Evolutionary conservation across 1,140 invertebrate genomes (phyloP).

Genomic region (Sipha flava): DNA sequence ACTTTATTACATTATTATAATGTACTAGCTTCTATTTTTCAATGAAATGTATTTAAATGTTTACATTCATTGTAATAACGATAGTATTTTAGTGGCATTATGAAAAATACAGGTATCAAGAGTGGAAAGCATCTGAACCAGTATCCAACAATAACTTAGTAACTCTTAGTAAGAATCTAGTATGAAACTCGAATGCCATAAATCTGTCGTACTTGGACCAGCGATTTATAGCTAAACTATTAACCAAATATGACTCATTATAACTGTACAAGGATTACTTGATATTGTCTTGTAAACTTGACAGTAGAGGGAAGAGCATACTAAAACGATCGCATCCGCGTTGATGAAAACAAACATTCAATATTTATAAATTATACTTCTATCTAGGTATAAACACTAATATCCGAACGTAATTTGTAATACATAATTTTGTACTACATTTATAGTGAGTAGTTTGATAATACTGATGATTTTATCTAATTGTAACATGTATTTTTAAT

Average conservation of each 20-base stretch:
- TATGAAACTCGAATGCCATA: slow-evolving; percentile 14
- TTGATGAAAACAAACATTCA: neutral
- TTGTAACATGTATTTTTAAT: no score
- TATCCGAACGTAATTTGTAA: no score
- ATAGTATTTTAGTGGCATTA: neutral
- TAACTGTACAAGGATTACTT: neutral
- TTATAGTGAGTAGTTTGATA: no score
- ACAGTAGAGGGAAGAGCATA: neutral
- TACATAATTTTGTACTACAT: no score
- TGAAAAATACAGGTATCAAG: neutral
- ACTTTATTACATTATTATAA: no score
- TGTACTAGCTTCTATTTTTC: no score
- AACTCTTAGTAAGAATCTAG: neutral
- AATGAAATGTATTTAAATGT: no score
- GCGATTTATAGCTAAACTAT: slow-evolving; percentile 10
- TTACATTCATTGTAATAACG: neutral
- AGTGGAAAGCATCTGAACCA: neutral
- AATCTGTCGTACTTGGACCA: slow-evolving; percentile 10
- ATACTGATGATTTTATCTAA: no score
- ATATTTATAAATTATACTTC: neutral
- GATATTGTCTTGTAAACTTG: neutral
- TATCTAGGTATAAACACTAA: no score
- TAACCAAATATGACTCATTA: neutral
- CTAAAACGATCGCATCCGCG: neutral
- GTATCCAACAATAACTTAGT: neutral